Percentiles rank a stretch among this genome's conserved stretches.
These are phyloP conservation scores for Morus bassanus DNA, from an alignment of 2,797 vertebrate species.

Conservation along the genomic window DNA sequence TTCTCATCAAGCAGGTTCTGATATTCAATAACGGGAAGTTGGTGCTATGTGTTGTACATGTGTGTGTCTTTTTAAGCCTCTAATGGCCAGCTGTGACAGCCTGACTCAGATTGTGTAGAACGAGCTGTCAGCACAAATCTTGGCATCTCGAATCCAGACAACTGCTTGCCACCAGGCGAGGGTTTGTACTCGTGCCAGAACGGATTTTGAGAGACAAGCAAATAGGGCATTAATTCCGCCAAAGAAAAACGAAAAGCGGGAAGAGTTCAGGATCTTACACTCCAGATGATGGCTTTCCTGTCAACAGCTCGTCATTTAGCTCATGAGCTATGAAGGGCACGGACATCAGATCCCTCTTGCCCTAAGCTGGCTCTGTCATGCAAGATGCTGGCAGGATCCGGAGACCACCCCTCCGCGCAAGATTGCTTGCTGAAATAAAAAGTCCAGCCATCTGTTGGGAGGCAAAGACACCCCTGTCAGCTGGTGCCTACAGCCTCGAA, in stretches of 20 bases:
- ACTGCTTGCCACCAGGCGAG: slow-evolving; percentile 71
- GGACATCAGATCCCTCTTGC: slow-evolving; percentile 73
- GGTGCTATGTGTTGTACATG: slow-evolving; percentile 33
- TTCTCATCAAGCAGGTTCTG: slow-evolving; percentile 34
- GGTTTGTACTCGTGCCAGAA: slow-evolving; percentile 76
- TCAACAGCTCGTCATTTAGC: slow-evolving; percentile 76
- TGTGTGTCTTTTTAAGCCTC: slow-evolving; percentile 58
- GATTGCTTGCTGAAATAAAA: slow-evolving; percentile 75
- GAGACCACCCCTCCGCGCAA: slow-evolving; percentile 10
- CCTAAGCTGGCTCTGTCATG: slow-evolving; percentile 70
- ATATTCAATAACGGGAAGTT: slow-evolving; percentile 9
- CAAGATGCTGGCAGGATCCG: slow-evolving; percentile 70
- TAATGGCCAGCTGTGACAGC: slow-evolving; percentile 72
- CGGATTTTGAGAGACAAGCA: slow-evolving; percentile 74
- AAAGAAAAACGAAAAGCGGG: slow-evolving; percentile 66
- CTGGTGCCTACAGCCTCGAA: slow-evolving; percentile 66
- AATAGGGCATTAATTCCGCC: slow-evolving; percentile 68
- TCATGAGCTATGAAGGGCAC: slow-evolving; percentile 71
- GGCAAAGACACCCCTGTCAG: slow-evolving; percentile 76
- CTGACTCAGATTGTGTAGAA: slow-evolving; percentile 73
- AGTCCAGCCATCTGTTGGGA: slow-evolving; percentile 78
- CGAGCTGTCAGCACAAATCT: slow-evolving; percentile 78
- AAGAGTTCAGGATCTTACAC: slow-evolving; percentile 65
- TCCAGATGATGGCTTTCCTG: slow-evolving; percentile 61
- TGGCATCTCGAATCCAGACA: slow-evolving; percentile 75